Percentiles rank a stretch among this genome's conserved stretches.
These are phyloP conservation scores for Kuschelorhynchus macadamiae DNA, from an alignment of 2,888 invertebrate species.

Conservation along the genomic window DNA sequence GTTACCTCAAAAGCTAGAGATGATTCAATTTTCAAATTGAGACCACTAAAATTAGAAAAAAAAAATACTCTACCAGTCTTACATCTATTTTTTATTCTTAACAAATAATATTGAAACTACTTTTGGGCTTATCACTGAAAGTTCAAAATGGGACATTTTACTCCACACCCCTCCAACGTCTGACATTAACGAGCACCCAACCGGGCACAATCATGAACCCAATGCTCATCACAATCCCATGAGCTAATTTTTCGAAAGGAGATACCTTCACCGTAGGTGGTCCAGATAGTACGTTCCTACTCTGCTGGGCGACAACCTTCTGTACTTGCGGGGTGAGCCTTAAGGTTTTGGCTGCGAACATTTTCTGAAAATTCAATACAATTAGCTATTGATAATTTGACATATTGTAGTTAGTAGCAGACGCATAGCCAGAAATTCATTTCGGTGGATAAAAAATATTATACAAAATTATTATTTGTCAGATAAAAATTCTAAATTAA, in stretches of 20 bases:
- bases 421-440: no score
- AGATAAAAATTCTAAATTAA: no score
- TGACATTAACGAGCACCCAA: constrained; percentile 65
- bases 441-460: no score
- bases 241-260: constrained; percentile 60
- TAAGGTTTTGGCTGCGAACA: constrained; percentile 35
- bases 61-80: background rate
- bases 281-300: constrained; percentile 52
- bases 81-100: constrained; percentile 3
- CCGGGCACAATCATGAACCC: constrained; percentile 60
- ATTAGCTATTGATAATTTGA: no score
- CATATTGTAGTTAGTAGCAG: no score
- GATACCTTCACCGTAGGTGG: constrained; percentile 63
- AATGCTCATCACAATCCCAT: constrained; percentile 59
- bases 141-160: constrained; percentile 11
- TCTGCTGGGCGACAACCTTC: constrained; percentile 29
- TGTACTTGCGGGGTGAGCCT: constrained; percentile 29
- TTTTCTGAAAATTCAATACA: no score
- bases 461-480: no score
- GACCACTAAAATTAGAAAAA: background rate
- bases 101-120: background rate
- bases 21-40: no score
- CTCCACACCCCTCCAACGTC: constrained; percentile 59
- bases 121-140: background rate
- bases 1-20: no score